Percentiles rank a stretch among this genome's conserved stretches.
phyloP scores from a whole-genome alignment of 2,888 invertebrate genomes.

The Heliconius cydno region DNA sequence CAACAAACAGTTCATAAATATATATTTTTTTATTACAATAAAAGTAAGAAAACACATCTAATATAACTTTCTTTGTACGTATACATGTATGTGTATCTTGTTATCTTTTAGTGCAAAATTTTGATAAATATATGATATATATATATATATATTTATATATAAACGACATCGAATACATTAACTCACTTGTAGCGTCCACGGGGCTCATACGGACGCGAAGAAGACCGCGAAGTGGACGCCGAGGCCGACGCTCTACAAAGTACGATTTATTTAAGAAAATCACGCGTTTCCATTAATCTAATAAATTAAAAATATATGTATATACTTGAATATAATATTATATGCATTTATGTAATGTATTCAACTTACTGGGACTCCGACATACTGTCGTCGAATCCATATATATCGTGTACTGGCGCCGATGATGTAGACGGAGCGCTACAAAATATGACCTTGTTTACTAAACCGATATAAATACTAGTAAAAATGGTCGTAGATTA shows the following conservation, averaged over 20 bases:
- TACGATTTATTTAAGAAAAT: constrained; percentile 5
- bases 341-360: not conserved
- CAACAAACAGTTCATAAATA: constrained; percentile 3
- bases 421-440: constrained; percentile 13
- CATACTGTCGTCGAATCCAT: constrained; percentile 14
- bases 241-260: constrained; percentile 16
- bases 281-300: not conserved
- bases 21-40: not conserved
- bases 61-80: not conserved
- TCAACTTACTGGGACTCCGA: constrained; percentile 10
- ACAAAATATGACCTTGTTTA: constrained; percentile 6
- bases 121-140: not conserved
- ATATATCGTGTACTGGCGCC: not conserved
- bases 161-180: constrained; percentile 5
- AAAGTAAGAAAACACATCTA: not conserved
- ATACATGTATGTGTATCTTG: constrained; percentile 1
- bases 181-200: constrained; percentile 20
- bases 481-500: not conserved
- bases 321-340: constrained; percentile 4
- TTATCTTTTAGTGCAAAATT: constrained; percentile 8
- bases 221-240: not conserved
- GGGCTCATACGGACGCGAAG: constrained; percentile 2
- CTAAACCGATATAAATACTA: not conserved
- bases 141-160: not conserved
- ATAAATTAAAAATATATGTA: not conserved